Evolutionary conservation across 2,113 vertebrate genomes (phyloP).

Genomic region (Muntiacus muntjak): DNA sequence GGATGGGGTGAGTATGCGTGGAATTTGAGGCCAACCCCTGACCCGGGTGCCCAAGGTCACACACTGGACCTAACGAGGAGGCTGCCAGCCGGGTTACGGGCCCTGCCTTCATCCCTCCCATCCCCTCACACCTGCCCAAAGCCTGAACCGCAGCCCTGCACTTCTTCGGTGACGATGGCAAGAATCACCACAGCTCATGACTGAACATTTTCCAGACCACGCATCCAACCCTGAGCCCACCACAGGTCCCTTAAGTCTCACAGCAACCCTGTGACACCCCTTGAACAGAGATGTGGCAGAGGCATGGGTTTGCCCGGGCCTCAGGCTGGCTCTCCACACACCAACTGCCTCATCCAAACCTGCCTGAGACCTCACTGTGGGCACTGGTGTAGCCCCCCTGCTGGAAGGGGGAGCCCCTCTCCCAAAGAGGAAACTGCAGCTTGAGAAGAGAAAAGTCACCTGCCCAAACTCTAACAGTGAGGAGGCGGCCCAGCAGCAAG

Average conservation of each 20-base stretch:
- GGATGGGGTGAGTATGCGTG: fast-evolving
- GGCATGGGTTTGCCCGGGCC: no score
- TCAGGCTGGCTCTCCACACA: not conserved
- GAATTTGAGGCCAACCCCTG: not conserved
- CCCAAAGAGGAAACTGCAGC: not conserved
- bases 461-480: not conserved
- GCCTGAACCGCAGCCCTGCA: no score
- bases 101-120: fast-evolving
- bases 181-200: fast-evolving
- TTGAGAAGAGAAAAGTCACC: not conserved
- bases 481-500: no score
- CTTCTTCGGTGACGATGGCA: fast-evolving
- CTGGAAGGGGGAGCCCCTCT: not conserved
- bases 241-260: fast-evolving
- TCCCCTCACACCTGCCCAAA: not conserved
- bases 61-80: not conserved
- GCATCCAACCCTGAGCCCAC: not conserved
- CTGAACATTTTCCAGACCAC: not conserved
- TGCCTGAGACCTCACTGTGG: not conserved
- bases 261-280: not conserved
- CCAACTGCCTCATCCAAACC: no score
- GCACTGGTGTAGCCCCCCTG: not conserved
- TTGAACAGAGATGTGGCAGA: not conserved
- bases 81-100: fast-evolving
- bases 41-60: not conserved